These are phyloP conservation scores for Venusia cambrica DNA, from an alignment of 2,888 invertebrate genomes.

Conservation along the genomic window DNA sequence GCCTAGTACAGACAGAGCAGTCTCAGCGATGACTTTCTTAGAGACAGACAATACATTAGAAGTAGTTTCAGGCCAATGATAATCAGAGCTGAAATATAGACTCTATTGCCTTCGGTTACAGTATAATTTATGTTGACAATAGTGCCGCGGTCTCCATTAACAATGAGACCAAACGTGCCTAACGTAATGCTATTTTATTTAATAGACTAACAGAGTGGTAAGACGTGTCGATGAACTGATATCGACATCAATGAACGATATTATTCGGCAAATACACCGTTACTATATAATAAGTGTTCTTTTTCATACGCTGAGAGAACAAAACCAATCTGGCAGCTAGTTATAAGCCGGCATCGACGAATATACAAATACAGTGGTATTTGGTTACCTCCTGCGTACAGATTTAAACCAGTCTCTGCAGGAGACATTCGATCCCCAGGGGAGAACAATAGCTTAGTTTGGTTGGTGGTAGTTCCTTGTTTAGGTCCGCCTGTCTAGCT, in stretches of 20 bases:
- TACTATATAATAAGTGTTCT: constrained; percentile 34
- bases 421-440: too few relatives aligned
- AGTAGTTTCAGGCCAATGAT: constrained; percentile 53
- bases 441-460: too few relatives aligned
- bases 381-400: too few relatives aligned
- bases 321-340: too few relatives aligned
- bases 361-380: too few relatives aligned
- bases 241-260: constrained; percentile 40
- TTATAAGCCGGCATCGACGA: too few relatives aligned
- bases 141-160: constrained; percentile 31
- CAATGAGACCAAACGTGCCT: constrained; percentile 52
- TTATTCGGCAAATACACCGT: constrained; percentile 50
- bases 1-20: too few relatives aligned
- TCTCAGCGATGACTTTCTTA: constrained; percentile 51
- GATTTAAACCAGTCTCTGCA: too few relatives aligned
- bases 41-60: constrained; percentile 62
- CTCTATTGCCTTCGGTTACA: constrained; percentile 37
- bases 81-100: constrained; percentile 33
- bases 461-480: too few relatives aligned
- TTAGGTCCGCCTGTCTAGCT: too few relatives aligned
- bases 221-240: constrained; percentile 49
- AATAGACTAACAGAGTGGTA: constrained; percentile 51
- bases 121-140: constrained; percentile 32
- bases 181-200: constrained; percentile 60
- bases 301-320: constrained; percentile 29